Conservation (phyloP, 2,888 invertebrate genomes). For the Tuta absoluta region DNA sequence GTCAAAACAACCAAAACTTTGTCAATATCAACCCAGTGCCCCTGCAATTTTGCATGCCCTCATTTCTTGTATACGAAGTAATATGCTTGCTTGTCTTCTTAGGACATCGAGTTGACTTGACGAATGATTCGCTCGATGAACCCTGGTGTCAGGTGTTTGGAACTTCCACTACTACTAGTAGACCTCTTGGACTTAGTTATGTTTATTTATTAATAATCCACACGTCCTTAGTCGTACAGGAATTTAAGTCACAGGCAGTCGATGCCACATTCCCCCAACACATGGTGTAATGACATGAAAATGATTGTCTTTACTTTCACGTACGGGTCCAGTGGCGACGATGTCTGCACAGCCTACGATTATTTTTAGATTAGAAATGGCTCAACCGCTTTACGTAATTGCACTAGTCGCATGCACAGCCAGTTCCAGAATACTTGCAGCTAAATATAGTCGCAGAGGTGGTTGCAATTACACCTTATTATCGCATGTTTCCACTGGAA, state of each 20-base stretch:
- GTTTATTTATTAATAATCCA: neutral
- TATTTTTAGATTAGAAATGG: conserved; percentile 82
- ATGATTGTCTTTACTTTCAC: conserved; percentile 77
- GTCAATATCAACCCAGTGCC: neutral
- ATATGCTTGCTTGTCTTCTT: too few relatives aligned
- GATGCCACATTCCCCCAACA: conserved; percentile 7
- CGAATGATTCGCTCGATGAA: too few relatives aligned
- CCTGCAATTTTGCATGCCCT: too few relatives aligned
- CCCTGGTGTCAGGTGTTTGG: too few relatives aligned
- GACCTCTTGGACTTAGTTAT: neutral
- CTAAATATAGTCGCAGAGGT: conserved; percentile 79
- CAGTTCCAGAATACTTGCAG: conserved; percentile 75
- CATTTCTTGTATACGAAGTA: too few relatives aligned
- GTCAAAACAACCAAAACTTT: neutral
- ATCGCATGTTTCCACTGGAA: conserved; percentile 78
- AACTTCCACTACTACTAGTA: too few relatives aligned
- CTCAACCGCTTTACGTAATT: conserved; percentile 81
- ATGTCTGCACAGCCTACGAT: conserved; percentile 77
- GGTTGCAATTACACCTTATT: conserved; percentile 79
- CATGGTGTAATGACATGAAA: conserved; percentile 42
- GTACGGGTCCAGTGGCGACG: conserved; percentile 76
- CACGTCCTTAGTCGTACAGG: neutral
- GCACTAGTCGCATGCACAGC: conserved; percentile 76
- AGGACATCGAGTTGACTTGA: too few relatives aligned
- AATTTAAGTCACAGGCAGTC: conserved; percentile 6